These are phyloP conservation scores for Drosophila planitibia DNA, from an alignment of 2,888 invertebrate species.

Conservation along the genomic window DNA sequence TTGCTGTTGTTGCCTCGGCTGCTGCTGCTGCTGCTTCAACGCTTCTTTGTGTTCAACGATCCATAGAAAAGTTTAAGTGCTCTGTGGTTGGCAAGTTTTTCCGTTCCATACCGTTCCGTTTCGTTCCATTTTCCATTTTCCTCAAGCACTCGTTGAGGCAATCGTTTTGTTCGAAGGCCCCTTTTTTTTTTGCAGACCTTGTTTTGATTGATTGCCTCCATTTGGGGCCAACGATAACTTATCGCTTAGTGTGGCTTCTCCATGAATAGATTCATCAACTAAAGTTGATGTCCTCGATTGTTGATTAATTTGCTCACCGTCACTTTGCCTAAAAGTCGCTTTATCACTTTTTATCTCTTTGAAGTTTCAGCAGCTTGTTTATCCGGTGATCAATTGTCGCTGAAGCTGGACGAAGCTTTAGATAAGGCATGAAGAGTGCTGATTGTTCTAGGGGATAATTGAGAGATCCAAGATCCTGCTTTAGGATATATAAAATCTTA, in stretches of 20 bases:
- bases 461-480: neutral
- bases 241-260: slow-evolving; percentile 59
- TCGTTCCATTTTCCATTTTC: slow-evolving; percentile 22
- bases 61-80: slow-evolving; percentile 80
- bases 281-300: slow-evolving; percentile 31
- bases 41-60: slow-evolving; percentile 75
- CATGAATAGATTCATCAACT: neutral
- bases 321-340: slow-evolving; percentile 12
- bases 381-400: neutral
- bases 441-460: neutral
- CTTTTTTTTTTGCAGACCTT: slow-evolving; percentile 24
- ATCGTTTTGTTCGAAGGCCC: slow-evolving; percentile 29
- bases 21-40: slow-evolving; percentile 65
- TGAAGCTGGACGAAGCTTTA: neutral
- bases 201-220: slow-evolving; percentile 72
- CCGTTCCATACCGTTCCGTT: slow-evolving; percentile 18
- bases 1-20: neutral
- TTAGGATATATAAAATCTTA: neutral
- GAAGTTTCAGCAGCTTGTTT: slow-evolving; percentile 1
- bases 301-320: slow-evolving; percentile 44
- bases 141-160: slow-evolving; percentile 19
- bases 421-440: neutral
- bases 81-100: slow-evolving; percentile 65
- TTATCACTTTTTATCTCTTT: slow-evolving; percentile 5
- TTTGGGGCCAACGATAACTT: slow-evolving; percentile 58